A percentile compares a stretch with the other conserved stretches of the same genome.
phyloP scores from a whole-genome alignment of 1,140 invertebrate species.

The Anthonomus grandis region DNA sequence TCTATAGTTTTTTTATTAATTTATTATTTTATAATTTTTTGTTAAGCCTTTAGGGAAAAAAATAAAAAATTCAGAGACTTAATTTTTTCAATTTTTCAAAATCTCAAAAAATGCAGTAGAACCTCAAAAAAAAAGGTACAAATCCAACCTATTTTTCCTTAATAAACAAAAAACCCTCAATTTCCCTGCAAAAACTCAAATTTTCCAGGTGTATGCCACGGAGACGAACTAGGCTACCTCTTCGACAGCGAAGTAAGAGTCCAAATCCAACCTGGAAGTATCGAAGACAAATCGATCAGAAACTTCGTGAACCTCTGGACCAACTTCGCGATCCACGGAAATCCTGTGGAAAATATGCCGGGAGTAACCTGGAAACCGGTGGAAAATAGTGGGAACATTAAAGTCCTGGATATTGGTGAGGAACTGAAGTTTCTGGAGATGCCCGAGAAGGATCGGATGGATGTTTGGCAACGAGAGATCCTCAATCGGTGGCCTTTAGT shows the following conservation, averaged over 20 bases:
- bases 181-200: not conserved
- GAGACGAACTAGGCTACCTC: slow-evolving; percentile 61
- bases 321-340: slow-evolving; percentile 27
- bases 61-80: no score
- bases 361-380: slow-evolving; percentile 14
- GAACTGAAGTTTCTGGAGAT: slow-evolving; percentile 8
- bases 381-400: not conserved
- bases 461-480: slow-evolving; percentile 17
- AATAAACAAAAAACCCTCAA: not conserved
- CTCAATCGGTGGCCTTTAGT: not conserved
- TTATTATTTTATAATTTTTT: no score
- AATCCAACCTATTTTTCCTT: not conserved
- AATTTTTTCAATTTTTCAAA: no score
- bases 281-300: slow-evolving; percentile 26
- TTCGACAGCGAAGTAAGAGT: slow-evolving; percentile 52
- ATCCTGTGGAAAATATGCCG: not conserved
- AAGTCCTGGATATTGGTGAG: slow-evolving; percentile 21
- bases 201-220: slow-evolving; percentile 56
- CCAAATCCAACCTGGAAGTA: slow-evolving; percentile 41
- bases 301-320: slow-evolving; percentile 42
- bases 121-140: no score
- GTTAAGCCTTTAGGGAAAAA: no score
- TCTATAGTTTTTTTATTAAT: no score
- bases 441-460: slow-evolving; percentile 6
- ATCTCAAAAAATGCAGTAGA: no score